phyloP scores from a whole-genome alignment of 2,888 invertebrate genomes.

The Leptarthrus brevirostris region DNA sequence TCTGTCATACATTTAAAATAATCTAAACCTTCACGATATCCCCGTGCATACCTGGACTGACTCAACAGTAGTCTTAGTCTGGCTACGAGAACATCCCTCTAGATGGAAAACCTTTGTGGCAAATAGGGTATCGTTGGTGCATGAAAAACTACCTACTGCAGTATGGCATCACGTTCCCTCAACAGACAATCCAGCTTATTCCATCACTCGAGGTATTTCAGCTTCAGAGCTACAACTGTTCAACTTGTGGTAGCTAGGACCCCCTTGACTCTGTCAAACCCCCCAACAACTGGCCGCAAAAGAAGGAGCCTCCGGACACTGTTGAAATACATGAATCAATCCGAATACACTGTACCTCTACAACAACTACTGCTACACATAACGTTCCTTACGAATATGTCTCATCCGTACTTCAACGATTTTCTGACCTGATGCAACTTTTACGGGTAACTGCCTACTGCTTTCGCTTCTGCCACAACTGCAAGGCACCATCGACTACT shows the following conservation, averaged over 20 bases:
- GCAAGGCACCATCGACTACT: not conserved
- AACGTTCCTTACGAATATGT: not conserved
- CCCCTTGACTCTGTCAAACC: no score
- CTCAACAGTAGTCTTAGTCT: slow-evolving; percentile 7
- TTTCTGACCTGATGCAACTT: not conserved
- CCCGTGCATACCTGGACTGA: not conserved
- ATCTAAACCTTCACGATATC: not conserved
- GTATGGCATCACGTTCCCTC: not conserved
- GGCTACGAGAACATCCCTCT: not conserved
- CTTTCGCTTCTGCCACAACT: not conserved
- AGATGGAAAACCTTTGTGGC: not conserved
- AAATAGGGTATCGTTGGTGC: not conserved
- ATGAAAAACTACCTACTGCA: not conserved
- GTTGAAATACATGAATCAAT: no score
- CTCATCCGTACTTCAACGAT: not conserved
- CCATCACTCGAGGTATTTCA: not conserved
- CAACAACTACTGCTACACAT: no score
- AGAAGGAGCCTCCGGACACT: no score
- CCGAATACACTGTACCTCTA: no score
- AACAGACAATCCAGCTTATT: not conserved
- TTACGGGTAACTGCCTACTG: not conserved
- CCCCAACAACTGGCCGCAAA: no score
- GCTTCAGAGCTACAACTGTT: no score
- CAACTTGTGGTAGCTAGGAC: no score
- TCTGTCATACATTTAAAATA: not conserved